Evolutionary conservation across 2,888 invertebrate species (phyloP), one percentile per base, ranked within the genome.

Genomic region (Pammene aurita): DNA sequence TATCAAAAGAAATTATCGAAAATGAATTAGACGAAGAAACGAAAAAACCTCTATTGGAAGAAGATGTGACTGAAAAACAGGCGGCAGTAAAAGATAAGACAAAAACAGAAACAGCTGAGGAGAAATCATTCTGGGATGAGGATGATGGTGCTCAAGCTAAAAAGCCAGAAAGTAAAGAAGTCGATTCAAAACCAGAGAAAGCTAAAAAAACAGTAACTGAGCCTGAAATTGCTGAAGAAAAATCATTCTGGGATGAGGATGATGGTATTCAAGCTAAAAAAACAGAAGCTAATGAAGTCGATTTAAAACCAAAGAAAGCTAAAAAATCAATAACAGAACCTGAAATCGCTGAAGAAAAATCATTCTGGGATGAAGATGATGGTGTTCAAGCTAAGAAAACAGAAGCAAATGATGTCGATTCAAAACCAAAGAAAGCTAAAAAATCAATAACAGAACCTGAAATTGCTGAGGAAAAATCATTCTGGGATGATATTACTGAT

Each of bases 1-100:
- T 92, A 77, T 87, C 84, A 77, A 92, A 87, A 77, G 92, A 93
- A 86, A 81, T 89, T 72, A 78, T 89, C 75, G 93, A 94, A 84
- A 90, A 88, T 76, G 86, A 93, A 72, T 80, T 93, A 63, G 92
- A 94, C 74, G 93, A 86, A 73, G 93, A 86, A 73, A 78, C 78
- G 50, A 80, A 77, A 66, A 78, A 87, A 72, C 76, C 81, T 60
- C 75, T 77, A 42, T 62, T 86, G 5, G 84, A 87, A 77, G 83
- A 87, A 18, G 80, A 84, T 38, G 71, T 66, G 66, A 67, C 68
- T 58, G 77, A 79, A 74, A 66, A 79, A 7, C 74, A 74, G 50
- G 71, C 79, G 60, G 79, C 81, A 0, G 73, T 80, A 14, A 80
- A 80, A 64, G 81, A 82, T 16, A 75, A 83, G 66, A 81, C 83